Percentiles rank a stretch among this genome's conserved stretches.
Evolutionary conservation across 1,140 invertebrate genomes (phyloP).

Genomic region (Cryptotermes secundus): DNA sequence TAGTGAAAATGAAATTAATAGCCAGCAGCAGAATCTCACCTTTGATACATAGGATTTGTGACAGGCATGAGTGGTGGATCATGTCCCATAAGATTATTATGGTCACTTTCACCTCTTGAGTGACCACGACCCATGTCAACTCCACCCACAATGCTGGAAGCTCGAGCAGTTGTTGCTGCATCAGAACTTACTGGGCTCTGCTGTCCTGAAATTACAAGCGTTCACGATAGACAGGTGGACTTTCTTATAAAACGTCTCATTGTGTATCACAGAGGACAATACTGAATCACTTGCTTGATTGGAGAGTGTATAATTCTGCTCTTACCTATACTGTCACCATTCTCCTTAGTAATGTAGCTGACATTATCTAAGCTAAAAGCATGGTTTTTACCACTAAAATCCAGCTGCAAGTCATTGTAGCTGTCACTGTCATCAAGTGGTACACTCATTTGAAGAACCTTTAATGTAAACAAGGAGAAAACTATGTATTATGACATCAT

Average conservation of each 20-base stretch:
- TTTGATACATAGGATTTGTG: constrained; percentile 58
- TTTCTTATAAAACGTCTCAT: too few species aligned
- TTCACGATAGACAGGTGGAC: too few species aligned
- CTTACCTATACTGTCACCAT: constrained; percentile 43
- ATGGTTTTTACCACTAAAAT: constrained; percentile 83
- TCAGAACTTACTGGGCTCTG: constrained; percentile 78
- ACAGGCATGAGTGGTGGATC: constrained; percentile 47
- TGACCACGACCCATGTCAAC: constrained; percentile 44
- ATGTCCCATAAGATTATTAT: constrained; percentile 49
- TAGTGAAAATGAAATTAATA: too few species aligned
- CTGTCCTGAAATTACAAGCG: constrained; percentile 56
- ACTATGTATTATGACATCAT: neutral
- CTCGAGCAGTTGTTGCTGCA: constrained; percentile 74
- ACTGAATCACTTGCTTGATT: too few species aligned
- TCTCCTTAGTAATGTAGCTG: constrained; percentile 80
- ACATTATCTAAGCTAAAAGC: constrained; percentile 83
- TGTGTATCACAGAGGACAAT: too few species aligned
- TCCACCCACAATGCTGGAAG: constrained; percentile 60
- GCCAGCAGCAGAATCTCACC: constrained; percentile 43
- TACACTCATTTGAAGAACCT: constrained; percentile 86
- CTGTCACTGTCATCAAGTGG: constrained; percentile 74
- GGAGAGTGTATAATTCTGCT: constrained; percentile 21
- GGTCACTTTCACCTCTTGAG: constrained; percentile 36
- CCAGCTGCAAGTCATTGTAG: constrained; percentile 76
- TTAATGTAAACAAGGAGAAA: constrained; percentile 30